Base-by-base conservation (phyloP, 2,113 vertebrate genomes). In the Pogonocichla stellata region DNA sequence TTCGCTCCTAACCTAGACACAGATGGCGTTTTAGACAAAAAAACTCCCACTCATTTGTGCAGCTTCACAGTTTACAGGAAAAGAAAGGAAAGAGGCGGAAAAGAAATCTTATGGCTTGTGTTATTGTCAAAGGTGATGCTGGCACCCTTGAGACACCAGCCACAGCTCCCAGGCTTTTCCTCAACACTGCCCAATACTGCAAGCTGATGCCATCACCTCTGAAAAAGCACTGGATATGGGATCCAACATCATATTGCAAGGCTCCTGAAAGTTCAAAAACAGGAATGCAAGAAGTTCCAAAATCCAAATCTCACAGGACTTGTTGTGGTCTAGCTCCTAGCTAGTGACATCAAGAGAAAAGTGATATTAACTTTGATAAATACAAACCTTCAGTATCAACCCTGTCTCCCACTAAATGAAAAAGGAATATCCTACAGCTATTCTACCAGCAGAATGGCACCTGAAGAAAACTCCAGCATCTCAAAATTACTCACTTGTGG, bases 171-270 rank as follows among this genome's bases (percentile, higher is more conserved):
- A 83, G 31, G 45, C 36, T 91, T 79, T 75, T 56, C 15, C 26
- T 8, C 36, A 51, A 8, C 12, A n/a, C 13, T 33, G 51, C 14
- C 43, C 28, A 60, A 18, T 33, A n/a, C 2, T 0, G 2, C 36
- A 57, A 29, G 22, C 24, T 61, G 61, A 79, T 8, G 7, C 19
- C 43, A 85, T 65, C 25, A 25, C 14, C 40, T 62, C 62, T 47
- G 22, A 78, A 54, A 90, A 62, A 83, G 4, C 13, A 47, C 4
- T 47, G 51, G 22, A 19, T 19, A 7, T 65, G 34, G 48, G 14
- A 81, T 51, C 56, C 43, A 67, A 5, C 14, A 38, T 13, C n/a
- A 40, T 4, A 73, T 9, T 42, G 28, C 25, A 91, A 58, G 19
- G 26, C 4, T 86, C 22, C 33, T 65, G n/a, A 34, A 85, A 87